phyloP scores from a whole-genome alignment of 2,113 vertebrate genomes.

The Smithornis capensis region DNA sequence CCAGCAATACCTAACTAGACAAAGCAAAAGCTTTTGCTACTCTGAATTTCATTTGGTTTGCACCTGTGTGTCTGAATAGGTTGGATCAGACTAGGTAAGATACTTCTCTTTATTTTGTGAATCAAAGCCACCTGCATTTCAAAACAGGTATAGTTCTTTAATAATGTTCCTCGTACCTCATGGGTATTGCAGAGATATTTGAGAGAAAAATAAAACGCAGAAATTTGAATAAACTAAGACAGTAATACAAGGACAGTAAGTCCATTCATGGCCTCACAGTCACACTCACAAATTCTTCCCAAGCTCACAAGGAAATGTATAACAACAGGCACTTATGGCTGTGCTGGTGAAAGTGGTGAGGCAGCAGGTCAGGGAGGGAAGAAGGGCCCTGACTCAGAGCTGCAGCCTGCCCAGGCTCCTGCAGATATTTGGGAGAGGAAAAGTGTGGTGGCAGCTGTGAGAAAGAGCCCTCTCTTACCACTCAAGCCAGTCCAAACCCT shows the following conservation, averaged over 20 bases:
- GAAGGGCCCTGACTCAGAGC: not conserved
- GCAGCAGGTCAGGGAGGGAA: fast-evolving
- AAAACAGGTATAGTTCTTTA: not conserved
- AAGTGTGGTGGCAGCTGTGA: not conserved
- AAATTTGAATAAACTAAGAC: slow-evolving; percentile 87
- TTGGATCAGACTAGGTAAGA: not conserved
- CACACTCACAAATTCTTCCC: not conserved
- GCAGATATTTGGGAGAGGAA: fast-evolving
- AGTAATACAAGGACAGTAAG: slow-evolving; percentile 69
- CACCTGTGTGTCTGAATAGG: not conserved
- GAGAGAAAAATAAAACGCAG: slow-evolving; percentile 82
- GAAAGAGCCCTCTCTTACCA: not conserved
- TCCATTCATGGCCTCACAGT: not conserved
- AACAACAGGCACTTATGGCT: fast-evolving
- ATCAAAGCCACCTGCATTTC: not conserved
- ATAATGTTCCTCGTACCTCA: slow-evolving; percentile 69
- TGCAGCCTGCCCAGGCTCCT: not conserved
- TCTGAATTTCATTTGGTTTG: not conserved
- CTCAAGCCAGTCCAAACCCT: not conserved
- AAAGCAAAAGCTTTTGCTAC: not conserved
- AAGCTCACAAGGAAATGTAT: not conserved
- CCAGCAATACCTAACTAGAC: not conserved
- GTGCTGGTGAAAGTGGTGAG: fast-evolving
- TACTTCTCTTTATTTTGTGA: not conserved
- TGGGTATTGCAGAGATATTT: slow-evolving; percentile 82